Evolutionary conservation across 2,888 invertebrate genomes (phyloP).

Genomic region (Pseudococcus viburni): DNA sequence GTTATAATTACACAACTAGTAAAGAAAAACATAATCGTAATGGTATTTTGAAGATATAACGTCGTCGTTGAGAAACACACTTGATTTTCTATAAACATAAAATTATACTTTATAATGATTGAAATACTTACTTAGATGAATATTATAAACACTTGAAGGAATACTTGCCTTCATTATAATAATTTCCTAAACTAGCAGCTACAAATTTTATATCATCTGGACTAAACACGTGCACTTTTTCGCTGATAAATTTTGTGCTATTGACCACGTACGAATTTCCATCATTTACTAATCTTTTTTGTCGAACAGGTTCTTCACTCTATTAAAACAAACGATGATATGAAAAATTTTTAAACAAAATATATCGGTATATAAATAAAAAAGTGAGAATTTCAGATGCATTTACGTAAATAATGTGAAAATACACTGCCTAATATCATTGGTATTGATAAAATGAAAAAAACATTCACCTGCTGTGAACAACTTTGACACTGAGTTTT

Average conservation of each 20-base stretch:
- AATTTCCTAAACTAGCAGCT: not conserved
- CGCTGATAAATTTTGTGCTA: constrained; percentile 53
- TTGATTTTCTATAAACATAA: constrained; percentile 55
- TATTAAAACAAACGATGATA: constrained; percentile 1
- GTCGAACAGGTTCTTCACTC: constrained; percentile 54
- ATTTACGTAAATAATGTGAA: no score
- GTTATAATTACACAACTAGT: constrained; percentile 53
- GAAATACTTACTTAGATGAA: not conserved
- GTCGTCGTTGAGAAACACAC: constrained; percentile 57
- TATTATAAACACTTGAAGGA: no score
- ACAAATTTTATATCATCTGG: constrained; percentile 53
- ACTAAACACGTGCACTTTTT: constrained; percentile 57
- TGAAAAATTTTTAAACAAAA: no score
- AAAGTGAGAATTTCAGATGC: no score
- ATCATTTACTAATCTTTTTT: constrained; percentile 57
- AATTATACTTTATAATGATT: not conserved
- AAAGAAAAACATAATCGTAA: constrained; percentile 58
- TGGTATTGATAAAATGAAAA: no score
- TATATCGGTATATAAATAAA: not conserved
- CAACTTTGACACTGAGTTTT: constrained; percentile 85
- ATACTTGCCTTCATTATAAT: constrained; percentile 22
- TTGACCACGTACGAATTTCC: not conserved
- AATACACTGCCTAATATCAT: no score
- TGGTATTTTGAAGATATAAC: constrained; percentile 57
- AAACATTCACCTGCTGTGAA: constrained; percentile 71